Percentiles rank a stretch among this genome's conserved stretches.
Evolutionary conservation across 2,797 vertebrate genomes (phyloP).

Genomic region (Pangasius djambal): DNA sequence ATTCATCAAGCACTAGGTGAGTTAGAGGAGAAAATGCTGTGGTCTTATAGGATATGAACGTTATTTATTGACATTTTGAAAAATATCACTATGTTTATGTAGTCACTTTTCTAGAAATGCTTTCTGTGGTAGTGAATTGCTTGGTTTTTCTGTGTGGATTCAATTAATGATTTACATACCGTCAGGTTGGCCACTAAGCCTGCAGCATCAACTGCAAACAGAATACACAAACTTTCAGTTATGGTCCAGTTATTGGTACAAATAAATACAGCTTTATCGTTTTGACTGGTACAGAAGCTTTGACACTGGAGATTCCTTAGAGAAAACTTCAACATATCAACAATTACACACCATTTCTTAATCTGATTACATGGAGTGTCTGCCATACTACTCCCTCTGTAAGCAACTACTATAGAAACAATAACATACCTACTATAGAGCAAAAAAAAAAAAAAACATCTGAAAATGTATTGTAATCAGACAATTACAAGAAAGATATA

Average conservation of each 20-base stretch:
- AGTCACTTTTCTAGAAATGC: background rate
- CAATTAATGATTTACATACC: constrained; percentile 58
- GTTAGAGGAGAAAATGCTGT: background rate
- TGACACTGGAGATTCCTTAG: no score
- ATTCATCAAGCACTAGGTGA: no score
- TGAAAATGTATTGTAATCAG: no score
- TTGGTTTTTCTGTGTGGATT: background rate
- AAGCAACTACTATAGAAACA: background rate
- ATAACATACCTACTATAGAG: background rate
- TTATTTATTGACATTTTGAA: background rate
- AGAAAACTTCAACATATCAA: background rate
- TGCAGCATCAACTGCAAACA: constrained; percentile 71
- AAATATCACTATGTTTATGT: background rate
- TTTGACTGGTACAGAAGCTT: no score
- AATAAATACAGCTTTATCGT: background rate
- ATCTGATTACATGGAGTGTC: background rate
- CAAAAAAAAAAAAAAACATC: no score
- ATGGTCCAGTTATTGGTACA: background rate
- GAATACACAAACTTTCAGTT: constrained; percentile 15
- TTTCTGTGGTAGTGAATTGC: background rate
- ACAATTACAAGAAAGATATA: no score
- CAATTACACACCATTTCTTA: background rate
- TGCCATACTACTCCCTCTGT: background rate
- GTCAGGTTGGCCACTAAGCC: constrained; percentile 19
- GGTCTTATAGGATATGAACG: background rate